Percentiles rank a stretch among this genome's conserved stretches.
Evolutionary conservation across 2,113 vertebrate species (phyloP).

Genomic region (Meriones unguiculatus): DNA sequence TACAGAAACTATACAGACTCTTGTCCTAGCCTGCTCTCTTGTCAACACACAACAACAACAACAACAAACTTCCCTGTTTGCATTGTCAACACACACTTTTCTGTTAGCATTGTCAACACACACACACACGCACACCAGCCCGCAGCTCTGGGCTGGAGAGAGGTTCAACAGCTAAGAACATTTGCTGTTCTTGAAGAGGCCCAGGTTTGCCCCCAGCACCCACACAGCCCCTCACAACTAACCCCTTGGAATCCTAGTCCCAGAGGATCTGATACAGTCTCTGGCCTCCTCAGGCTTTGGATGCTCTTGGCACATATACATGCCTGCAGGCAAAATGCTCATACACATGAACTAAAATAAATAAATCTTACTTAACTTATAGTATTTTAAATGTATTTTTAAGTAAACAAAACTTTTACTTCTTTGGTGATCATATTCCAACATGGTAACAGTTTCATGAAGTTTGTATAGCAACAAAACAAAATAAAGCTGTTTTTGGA

Average conservation of each 20-base stretch:
- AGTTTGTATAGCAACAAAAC: background rate
- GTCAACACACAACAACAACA: background rate
- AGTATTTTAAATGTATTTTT: background rate
- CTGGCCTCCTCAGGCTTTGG: background rate
- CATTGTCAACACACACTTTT: background rate
- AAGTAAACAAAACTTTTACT: background rate
- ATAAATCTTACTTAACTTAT: background rate
- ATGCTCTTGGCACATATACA: background rate
- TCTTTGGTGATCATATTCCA: background rate
- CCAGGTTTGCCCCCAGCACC: background rate
- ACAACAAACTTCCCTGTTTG: background rate
- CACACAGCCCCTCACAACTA: background rate
- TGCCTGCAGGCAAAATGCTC: background rate
- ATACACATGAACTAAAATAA: background rate
- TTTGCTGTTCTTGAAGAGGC: background rate
- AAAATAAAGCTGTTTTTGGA: background rate
- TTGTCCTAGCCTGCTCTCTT: background rate
- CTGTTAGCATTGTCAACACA: background rate
- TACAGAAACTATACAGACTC: background rate
- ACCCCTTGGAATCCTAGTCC: background rate
- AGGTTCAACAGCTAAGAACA: background rate
- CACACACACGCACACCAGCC: background rate
- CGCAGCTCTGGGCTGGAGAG: background rate
- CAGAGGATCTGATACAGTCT: background rate
- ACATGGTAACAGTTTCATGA: background rate